These are phyloP conservation scores for Nycticryphes semicollaris DNA, from an alignment of 2,113 vertebrate species.

Conservation along the genomic window DNA sequence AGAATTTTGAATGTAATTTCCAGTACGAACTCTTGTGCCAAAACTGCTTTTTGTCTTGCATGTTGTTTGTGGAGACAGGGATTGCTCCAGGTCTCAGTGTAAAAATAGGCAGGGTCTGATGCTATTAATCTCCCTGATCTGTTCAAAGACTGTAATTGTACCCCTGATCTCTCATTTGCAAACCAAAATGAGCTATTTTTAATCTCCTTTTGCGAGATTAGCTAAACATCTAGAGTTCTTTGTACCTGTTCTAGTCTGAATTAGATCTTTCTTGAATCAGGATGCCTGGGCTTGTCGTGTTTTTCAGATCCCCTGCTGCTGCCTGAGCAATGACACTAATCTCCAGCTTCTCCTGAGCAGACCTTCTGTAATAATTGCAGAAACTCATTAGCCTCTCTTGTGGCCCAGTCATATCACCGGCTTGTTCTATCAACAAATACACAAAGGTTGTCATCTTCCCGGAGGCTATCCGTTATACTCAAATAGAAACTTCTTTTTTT, in stretches of 20 bases:
- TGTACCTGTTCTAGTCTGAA: not conserved
- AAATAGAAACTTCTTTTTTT: not conserved
- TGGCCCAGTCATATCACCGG: not conserved
- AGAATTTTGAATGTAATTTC: too few species aligned
- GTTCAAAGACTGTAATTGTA: not conserved
- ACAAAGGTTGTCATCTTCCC: not conserved
- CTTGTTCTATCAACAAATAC: constrained; percentile 9
- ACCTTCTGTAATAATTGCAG: constrained; percentile 1
- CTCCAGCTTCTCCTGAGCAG: not conserved
- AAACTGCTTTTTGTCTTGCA: not conserved
- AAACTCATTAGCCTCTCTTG: constrained; percentile 18
- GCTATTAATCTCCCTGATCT: not conserved
- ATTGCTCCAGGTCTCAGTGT: not conserved
- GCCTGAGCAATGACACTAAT: not conserved
- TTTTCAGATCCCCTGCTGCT: not conserved
- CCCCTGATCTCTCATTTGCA: not conserved
- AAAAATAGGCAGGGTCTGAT: not conserved
- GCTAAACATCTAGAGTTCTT: not conserved
- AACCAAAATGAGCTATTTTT: not conserved
- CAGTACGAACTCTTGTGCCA: too few species aligned
- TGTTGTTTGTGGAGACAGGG: not conserved
- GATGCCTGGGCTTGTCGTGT: not conserved
- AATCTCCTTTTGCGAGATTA: constrained; percentile 7
- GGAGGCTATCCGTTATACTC: not conserved
- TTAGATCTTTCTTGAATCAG: not conserved